Base-by-base conservation (phyloP, 2,888 invertebrate species). In the Scaptomyza tumidula region DNA sequence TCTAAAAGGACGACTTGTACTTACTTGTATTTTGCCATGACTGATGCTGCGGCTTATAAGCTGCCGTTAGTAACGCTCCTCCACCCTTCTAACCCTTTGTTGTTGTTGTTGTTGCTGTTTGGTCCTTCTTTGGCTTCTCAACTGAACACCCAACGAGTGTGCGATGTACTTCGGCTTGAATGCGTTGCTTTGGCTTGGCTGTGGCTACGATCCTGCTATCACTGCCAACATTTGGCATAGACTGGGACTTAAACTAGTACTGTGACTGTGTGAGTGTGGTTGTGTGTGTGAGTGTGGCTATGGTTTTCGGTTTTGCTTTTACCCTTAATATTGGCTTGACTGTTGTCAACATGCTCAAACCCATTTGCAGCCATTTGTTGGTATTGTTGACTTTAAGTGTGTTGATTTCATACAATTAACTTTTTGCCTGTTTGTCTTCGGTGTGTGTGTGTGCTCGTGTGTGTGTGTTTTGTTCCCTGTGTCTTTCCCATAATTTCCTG, bases 401-500 rank as follows among this genome's bases (percentile, higher is more conserved):
- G 89, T 88, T 88, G 89, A 84, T 86, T 88, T 86, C 89, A 84
- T 84, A 84, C 89, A 84, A 84, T 88, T 84, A 88, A 88, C 76
- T 84, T 84, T 86, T 88, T 75, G 88, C 71, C 79, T 76, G 88
- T 88, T 86, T 86, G 76, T 71, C 66, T 73, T 41, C 16, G 14
- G 41, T 41, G 41, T 16, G 14, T 39, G 41, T 16, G 14, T 14
- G 14, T 14, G 14, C 16, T n/a, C n/a, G n/a, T n/a, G n/a, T n/a
- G 16, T 16, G 16, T 41, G 78, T 75, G 71, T 77, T 71, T 27
- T 45, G 24, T 58, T 78, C 70, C 63, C 64, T 57, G 65, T 68
- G 76, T 67, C 58, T 65, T 50, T 61, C 55, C 56, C 67, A 72
- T 75, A 75, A 85, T 82, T 82, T 82, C 67, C 83, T 56, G 68